Evolutionary conservation across 2,113 vertebrate species (phyloP).

Genomic region (Alaudala cheleensis): DNA sequence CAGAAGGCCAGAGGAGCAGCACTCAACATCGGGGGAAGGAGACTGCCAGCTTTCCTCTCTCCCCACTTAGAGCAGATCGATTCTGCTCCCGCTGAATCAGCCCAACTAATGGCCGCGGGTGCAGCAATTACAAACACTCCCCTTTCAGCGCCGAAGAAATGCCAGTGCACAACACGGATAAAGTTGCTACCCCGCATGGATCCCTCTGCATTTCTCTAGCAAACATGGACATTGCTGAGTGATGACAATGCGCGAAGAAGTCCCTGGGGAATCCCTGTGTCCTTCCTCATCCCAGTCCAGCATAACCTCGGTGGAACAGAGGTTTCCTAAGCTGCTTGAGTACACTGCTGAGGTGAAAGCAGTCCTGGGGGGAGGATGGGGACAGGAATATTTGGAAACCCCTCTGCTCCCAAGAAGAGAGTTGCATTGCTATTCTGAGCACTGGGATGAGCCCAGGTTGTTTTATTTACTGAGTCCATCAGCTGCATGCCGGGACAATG

Average conservation of each 20-base stretch:
- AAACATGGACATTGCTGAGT: accelerated
- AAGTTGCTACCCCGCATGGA: background rate
- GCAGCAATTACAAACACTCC: background rate
- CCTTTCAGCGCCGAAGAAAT: background rate
- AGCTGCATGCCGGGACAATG: background rate
- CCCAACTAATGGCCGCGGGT: background rate
- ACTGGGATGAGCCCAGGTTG: background rate
- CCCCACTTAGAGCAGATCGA: background rate
- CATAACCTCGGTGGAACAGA: background rate
- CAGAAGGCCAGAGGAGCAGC: background rate
- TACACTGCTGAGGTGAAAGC: background rate
- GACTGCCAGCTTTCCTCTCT: background rate
- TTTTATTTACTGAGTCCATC: accelerated
- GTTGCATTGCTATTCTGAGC: accelerated
- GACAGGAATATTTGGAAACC: background rate
- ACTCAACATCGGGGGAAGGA: background rate
- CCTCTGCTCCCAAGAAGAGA: background rate
- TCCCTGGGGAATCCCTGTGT: background rate
- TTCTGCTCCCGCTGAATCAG: background rate
- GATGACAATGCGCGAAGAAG: accelerated
- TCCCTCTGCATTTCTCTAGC: accelerated
- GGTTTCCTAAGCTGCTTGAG: accelerated
- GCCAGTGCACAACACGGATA: background rate
- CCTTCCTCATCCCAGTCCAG: background rate
- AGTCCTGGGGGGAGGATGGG: accelerated